phyloP scores from a whole-genome alignment of 2,113 vertebrate species.

The Myanophis thanlyinensis region DNA sequence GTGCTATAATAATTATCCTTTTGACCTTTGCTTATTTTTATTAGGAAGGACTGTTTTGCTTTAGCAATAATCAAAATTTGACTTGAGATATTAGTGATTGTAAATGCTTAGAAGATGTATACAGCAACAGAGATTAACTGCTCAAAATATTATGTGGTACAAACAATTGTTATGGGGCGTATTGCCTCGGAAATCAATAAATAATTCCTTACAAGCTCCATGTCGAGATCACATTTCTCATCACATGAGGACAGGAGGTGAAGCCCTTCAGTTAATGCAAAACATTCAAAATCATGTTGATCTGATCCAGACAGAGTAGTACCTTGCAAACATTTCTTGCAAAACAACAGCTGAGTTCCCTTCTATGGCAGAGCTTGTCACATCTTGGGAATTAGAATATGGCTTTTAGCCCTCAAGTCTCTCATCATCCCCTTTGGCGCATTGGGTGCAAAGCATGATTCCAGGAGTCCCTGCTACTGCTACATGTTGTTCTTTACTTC shows the following conservation, averaged over 20 bases:
- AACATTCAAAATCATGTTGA: neutral
- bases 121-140: neutral
- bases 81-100: neutral
- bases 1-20: neutral
- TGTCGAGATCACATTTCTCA: neutral
- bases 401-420: neutral
- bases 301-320: neutral
- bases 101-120: neutral
- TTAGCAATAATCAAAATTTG: slow-evolving; percentile 5
- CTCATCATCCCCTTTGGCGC: neutral
- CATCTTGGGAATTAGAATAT: neutral
- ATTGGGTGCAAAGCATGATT: neutral
- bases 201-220: neutral
- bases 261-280: neutral
- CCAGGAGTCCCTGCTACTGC: neutral
- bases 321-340: neutral
- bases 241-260: neutral
- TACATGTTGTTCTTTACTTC: neutral
- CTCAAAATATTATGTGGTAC: neutral
- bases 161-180: neutral
- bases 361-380: neutral
- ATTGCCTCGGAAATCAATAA: neutral
- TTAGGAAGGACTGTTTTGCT: neutral
- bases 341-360: neutral
- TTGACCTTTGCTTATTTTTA: slow-evolving; percentile 12